Percentiles rank a stretch among this genome's conserved stretches.
Conservation (phyloP, 2,113 vertebrate genomes). For the Puffinus mauretanicus region DNA sequence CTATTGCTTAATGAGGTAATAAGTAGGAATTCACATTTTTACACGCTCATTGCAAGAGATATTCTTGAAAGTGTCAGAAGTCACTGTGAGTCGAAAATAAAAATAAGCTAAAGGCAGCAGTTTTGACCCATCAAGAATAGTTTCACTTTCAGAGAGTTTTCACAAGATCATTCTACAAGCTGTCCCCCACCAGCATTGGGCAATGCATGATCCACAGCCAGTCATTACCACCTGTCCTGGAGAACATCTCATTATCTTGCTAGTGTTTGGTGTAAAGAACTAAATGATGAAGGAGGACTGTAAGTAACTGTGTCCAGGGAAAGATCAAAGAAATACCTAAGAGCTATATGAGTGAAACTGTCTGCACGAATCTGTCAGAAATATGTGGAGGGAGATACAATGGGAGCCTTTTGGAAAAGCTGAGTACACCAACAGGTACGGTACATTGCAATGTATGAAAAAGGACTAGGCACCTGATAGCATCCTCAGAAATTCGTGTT, state of each 20-base stretch:
- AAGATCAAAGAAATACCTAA: background rate
- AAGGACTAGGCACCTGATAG: background rate
- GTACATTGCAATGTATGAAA: background rate
- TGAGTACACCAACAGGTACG: background rate
- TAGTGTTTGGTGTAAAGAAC: background rate
- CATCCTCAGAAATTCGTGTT: background rate
- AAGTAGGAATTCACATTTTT: background rate
- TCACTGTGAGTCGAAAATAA: background rate
- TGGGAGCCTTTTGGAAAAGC: background rate
- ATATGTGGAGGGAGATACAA: background rate
- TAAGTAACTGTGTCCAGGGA: background rate
- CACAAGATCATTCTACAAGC: background rate
- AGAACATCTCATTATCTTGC: background rate
- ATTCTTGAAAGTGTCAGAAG: background rate
- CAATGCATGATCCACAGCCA: background rate
- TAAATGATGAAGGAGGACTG: background rate
- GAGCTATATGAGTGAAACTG: background rate
- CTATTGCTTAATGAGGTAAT: background rate
- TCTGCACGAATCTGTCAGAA: background rate
- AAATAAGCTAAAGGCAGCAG: background rate
- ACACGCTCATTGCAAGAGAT: background rate
- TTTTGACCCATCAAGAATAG: background rate
- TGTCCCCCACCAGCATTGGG: fast-evolving
- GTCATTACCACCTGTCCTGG: background rate
- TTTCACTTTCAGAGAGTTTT: background rate